Conservation (phyloP, 2,888 invertebrate genomes). For the Euphydryas editha region DNA sequence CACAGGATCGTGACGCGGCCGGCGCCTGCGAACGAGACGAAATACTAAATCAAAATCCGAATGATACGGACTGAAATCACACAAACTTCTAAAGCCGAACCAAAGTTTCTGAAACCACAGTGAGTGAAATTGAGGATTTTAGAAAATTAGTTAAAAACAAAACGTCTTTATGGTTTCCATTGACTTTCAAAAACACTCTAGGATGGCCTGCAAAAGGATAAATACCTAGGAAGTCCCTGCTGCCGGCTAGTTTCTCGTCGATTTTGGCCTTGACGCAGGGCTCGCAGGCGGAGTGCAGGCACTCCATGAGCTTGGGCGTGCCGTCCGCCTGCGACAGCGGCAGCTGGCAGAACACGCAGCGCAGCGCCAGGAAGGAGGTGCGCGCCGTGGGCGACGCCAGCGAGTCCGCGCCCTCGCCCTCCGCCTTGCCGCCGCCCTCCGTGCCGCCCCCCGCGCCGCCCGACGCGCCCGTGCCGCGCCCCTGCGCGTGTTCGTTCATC, state of each 20-base stretch:
- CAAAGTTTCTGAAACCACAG: too few relatives aligned
- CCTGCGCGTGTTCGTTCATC: not conserved
- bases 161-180: too few relatives aligned
- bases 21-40: constrained; percentile 54
- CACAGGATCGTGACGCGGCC: constrained; percentile 84
- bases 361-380: constrained; percentile 60
- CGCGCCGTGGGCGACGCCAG: constrained; percentile 67
- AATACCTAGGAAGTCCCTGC: constrained; percentile 70
- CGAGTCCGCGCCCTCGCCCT: constrained; percentile 66
- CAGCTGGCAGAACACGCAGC: constrained; percentile 81
- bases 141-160: not conserved
- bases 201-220: not conserved
- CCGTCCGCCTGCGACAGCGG: constrained; percentile 67
- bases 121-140: too few relatives aligned
- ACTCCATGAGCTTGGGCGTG: constrained; percentile 92
- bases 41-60: not conserved
- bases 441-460: constrained; percentile 33
- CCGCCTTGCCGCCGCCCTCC: constrained; percentile 43
- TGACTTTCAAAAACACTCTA: too few relatives aligned
- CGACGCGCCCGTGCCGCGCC: constrained; percentile 33
- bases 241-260: constrained; percentile 67
- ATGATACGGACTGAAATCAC: too few relatives aligned
- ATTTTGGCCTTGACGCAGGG: constrained; percentile 89
- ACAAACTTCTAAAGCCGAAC: too few relatives aligned
- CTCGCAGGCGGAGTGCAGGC: constrained; percentile 93